Evolutionary conservation across 2,888 invertebrate species (phyloP), one percentile per base, ranked within the genome.

Genomic region (Dynastes hyllus): DNA sequence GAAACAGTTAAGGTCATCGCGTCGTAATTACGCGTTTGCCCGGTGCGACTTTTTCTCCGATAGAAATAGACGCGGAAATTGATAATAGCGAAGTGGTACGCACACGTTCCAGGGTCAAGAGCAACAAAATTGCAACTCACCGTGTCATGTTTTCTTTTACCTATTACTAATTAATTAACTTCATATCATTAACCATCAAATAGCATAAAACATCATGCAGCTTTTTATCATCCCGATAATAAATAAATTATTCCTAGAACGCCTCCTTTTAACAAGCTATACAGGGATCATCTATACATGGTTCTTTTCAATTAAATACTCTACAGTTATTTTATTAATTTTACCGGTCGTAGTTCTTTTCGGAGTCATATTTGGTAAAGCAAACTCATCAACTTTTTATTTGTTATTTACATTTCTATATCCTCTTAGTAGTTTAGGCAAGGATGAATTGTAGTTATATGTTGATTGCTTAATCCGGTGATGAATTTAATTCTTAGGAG

Each of bases 1-100:
- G 45, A 45, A 67, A 67, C 67, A 67, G 67, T 67, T 67, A 67
- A 67, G 67, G 67, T 67, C 27, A 67, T 32, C 67, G 67, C 67
- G 45, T n/a, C 16, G 67, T 50, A 67, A 50, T 67, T 67, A 45
- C 67, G 16, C 65, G 29, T 65, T 65, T n/a, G 11, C 29, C 32
- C 16, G 29, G 27, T 61, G 27, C 4, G 55, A 63, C 45, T 50
- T 16, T 67, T 45, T 67, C 67, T 67, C 16, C 22, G 16, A 22
- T 50, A 16, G 9, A 67, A 67, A 67, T 45, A 50, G 67, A 67
- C 45, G 67, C 67, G 67, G 67, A 67, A 67, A 67, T 45, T 63
- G 27, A 29, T 29, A 63, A 32, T 27, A 32, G 63, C 6, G 63
- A 63, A 63, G 9, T 29, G 13, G 65, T 37, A 37, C 63, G 11